Conservation (phyloP, 2,113 vertebrate species). For the Osmerus eperlanus region DNA sequence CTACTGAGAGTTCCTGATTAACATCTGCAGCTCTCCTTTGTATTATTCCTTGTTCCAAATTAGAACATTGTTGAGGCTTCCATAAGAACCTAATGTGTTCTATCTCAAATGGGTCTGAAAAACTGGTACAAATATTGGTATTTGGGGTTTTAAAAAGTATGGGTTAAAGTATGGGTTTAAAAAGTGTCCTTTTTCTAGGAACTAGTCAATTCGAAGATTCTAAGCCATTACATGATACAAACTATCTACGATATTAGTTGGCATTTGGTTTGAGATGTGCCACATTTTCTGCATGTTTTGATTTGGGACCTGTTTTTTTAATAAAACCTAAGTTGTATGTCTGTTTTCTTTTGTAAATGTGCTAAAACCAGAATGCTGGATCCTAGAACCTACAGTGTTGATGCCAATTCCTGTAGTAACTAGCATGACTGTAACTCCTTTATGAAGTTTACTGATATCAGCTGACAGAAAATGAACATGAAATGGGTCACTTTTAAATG, state of each 20-base stretch:
- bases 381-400: slow-evolving; percentile 55
- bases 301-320: slow-evolving; percentile 50
- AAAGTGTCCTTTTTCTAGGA: slow-evolving; percentile 70
- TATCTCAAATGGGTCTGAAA: slow-evolving; percentile 35
- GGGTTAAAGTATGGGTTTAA: slow-evolving; percentile 37
- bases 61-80: slow-evolving; percentile 49
- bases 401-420: slow-evolving; percentile 52
- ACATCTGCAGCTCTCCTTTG: slow-evolving; percentile 41
- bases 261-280: slow-evolving; percentile 57
- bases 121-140: slow-evolving; percentile 24
- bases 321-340: slow-evolving; percentile 31
- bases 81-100: slow-evolving; percentile 5
- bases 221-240: slow-evolving; percentile 62
- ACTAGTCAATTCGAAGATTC: slow-evolving; percentile 37
- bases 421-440: slow-evolving; percentile 61
- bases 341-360: slow-evolving; percentile 48
- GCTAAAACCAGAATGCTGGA: slow-evolving; percentile 45
- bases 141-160: slow-evolving; percentile 53
- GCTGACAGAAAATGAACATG: slow-evolving; percentile 27
- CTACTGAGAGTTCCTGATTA: slow-evolving; percentile 15
- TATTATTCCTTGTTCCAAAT: slow-evolving; percentile 61
- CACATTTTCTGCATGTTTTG: slow-evolving; percentile 59
- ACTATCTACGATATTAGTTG: slow-evolving; percentile 45
- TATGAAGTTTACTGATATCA: slow-evolving; percentile 38
- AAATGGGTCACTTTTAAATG: slow-evolving; percentile 62